Conservation (phyloP, 2,888 invertebrate genomes). For the Cistogaster globosa region DNA sequence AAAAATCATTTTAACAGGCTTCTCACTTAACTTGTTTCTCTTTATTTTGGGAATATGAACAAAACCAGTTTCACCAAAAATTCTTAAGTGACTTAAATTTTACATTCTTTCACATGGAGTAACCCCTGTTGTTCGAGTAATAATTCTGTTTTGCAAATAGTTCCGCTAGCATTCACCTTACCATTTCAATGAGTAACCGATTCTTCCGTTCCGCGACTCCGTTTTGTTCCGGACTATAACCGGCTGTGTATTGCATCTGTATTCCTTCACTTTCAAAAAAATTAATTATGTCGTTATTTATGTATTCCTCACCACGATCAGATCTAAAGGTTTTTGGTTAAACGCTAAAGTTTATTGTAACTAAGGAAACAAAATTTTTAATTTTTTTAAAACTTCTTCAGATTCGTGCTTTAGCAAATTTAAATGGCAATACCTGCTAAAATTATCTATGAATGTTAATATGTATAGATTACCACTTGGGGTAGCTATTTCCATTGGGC, state of each 20-base stretch:
- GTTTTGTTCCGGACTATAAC: conserved; percentile 25
- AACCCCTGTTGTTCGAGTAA: conserved; percentile 20
- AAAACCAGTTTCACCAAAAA: conserved; percentile 20
- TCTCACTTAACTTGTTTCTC: not conserved
- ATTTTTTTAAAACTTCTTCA: conserved; percentile 1
- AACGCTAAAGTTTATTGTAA: conserved; percentile 4
- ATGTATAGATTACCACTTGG: conserved; percentile 20
- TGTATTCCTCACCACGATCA: not conserved
- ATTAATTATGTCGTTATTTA: not conserved
- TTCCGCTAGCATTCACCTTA: conserved; percentile 56
- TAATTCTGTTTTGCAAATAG: not conserved
- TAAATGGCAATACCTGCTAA: conserved; percentile 28
- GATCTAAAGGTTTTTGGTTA: too few species aligned
- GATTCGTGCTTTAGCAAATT: conserved; percentile 33
- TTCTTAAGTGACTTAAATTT: conserved; percentile 4
- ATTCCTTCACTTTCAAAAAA: conserved; percentile 22
- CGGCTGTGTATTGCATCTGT: conserved; percentile 20
- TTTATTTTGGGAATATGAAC: conserved; percentile 20
- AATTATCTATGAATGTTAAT: conserved; percentile 32
- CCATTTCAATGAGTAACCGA: conserved; percentile 61
- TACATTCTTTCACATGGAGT: conserved; percentile 3
- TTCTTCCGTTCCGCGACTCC: conserved; percentile 57
- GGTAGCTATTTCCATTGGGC: not conserved
- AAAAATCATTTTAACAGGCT: not conserved
- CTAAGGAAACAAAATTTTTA: conserved; percentile 2